Percentiles rank a stretch among this genome's conserved stretches.
Conservation (phyloP, 2,888 invertebrate species). For the Cecidostiba fungosa region DNA sequence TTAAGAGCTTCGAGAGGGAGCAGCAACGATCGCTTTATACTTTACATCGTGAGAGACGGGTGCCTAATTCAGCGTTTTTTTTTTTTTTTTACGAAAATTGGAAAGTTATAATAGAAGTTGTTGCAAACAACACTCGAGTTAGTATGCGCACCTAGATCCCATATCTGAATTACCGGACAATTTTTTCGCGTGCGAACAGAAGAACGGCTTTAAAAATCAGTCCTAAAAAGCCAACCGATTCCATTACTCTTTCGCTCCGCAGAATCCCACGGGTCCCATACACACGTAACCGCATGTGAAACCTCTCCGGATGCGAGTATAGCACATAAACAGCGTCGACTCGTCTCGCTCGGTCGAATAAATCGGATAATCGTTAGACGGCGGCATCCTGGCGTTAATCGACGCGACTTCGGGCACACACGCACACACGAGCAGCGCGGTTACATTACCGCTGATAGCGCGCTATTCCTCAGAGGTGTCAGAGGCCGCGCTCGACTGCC, state of each 20-base stretch:
- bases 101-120: no score
- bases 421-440: background rate
- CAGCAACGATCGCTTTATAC: background rate
- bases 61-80: background rate
- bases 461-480: conserved; percentile 55
- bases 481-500: conserved; percentile 26
- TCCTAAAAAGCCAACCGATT: background rate
- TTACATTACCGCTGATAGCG: conserved; percentile 52
- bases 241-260: background rate
- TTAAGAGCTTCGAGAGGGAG: conserved; percentile 23
- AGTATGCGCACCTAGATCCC: no score
- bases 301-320: background rate
- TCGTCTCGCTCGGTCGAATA: conserved; percentile 22
- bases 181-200: background rate
- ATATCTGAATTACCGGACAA: no score
- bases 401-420: background rate
- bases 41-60: background rate
- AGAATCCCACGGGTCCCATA: background rate
- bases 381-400: background rate
- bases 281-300: background rate
- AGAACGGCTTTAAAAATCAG: background rate
- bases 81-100: no score
- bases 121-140: no score
- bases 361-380: conserved; percentile 51
- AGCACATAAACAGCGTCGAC: background rate